Evolutionary conservation across 2,797 vertebrate species (phyloP).

Genomic region (Sphaeramia orbicularis): DNA sequence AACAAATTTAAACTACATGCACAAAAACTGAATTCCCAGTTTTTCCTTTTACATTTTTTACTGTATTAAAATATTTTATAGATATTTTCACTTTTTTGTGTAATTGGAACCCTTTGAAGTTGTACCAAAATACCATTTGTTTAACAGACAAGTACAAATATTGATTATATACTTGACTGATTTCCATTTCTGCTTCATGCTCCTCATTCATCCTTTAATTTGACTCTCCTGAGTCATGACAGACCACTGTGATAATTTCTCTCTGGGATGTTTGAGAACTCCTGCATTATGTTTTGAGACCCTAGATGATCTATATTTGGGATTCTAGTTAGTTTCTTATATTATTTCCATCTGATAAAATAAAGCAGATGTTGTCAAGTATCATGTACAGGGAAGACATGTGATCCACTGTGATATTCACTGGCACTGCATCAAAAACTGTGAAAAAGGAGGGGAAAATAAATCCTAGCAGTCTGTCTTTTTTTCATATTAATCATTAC

Average conservation of each 20-base stretch:
- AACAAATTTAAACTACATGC: slow-evolving; percentile 4
- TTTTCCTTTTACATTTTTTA: no score
- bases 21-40: background rate
- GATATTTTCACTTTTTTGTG: slow-evolving; percentile 5
- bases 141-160: slow-evolving; percentile 42
- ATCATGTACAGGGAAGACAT: background rate
- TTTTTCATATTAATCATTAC: no score
- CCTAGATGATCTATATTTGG: slow-evolving; percentile 12
- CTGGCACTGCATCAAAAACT: no score
- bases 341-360: slow-evolving; percentile 22
- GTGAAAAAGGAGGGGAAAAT: no score
- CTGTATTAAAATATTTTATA: background rate
- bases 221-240: slow-evolving; percentile 3
- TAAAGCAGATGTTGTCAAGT: slow-evolving; percentile 1
- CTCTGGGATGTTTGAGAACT: slow-evolving; percentile 9
- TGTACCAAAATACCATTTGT: slow-evolving; percentile 27
- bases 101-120: slow-evolving; percentile 25
- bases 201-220: slow-evolving; percentile 29
- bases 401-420: no score
- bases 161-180: slow-evolving; percentile 53
- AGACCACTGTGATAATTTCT: slow-evolving; percentile 23
- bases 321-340: slow-evolving; percentile 3
- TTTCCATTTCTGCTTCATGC: slow-evolving; percentile 42
- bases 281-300: slow-evolving; percentile 5
- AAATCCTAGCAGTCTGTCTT: no score